phyloP scores from a whole-genome alignment of 2,113 vertebrate genomes.

The Phycodurus eques region DNA sequence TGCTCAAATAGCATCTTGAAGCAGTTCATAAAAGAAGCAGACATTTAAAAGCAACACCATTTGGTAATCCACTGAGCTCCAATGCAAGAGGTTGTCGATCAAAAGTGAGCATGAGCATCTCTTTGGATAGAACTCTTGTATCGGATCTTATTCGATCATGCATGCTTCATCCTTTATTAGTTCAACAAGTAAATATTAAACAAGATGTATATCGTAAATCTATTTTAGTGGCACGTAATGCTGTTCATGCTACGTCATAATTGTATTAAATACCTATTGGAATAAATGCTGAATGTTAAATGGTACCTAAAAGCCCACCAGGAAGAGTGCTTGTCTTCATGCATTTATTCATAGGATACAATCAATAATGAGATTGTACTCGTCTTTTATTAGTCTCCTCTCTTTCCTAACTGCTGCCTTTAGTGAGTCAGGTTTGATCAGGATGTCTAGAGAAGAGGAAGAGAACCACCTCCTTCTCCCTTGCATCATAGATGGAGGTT shows the following conservation, averaged over 20 bases:
- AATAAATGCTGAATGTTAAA: neutral
- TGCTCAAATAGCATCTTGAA: neutral
- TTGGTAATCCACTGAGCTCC: neutral
- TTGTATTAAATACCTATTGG: neutral
- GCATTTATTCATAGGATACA: neutral
- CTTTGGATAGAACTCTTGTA: too few species aligned
- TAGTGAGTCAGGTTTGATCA: neutral
- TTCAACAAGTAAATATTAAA: neutral
- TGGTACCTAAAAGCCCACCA: neutral
- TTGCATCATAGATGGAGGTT: neutral
- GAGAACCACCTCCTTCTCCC: neutral
- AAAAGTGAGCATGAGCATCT: neutral
- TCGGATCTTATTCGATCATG: neutral
- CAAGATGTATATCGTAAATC: neutral
- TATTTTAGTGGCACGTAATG: neutral
- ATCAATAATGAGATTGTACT: neutral
- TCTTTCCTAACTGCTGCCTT: neutral
- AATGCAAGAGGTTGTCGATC: neutral
- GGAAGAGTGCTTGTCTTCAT: neutral
- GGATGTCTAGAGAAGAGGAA: neutral
- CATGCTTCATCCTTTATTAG: neutral
- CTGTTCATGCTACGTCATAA: neutral
- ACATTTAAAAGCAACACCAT: neutral
- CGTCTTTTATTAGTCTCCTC: neutral
- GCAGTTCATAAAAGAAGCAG: neutral